Percentiles rank a stretch among this genome's conserved stretches.
Conservation (phyloP, 2,797 vertebrate genomes). For the Apodemus agrarius region DNA sequence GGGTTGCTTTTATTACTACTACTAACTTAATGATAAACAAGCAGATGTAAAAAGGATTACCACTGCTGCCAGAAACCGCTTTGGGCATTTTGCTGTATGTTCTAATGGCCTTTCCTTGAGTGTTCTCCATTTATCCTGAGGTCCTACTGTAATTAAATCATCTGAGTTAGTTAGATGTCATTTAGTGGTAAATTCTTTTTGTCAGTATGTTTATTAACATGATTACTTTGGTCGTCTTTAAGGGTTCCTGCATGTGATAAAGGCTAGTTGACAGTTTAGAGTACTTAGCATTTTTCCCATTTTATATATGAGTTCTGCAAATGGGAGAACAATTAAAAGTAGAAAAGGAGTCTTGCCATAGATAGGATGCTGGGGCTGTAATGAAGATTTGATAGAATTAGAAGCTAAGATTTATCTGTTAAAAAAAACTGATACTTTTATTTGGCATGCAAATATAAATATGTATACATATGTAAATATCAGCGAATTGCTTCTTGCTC, state of each 20-base stretch:
- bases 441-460: background rate
- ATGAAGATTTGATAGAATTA: conserved; percentile 49
- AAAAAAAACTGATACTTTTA: conserved; percentile 34
- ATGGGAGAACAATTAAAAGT: conserved; percentile 39
- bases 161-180: conserved; percentile 42
- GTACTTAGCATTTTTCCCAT: conserved; percentile 51
- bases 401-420: conserved; percentile 58
- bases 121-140: conserved; percentile 62
- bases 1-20: background rate
- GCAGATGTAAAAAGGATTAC: conserved; percentile 11
- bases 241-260: conserved; percentile 56
- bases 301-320: conserved; percentile 63
- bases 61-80: conserved; percentile 23
- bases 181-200: conserved; percentile 53
- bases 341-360: conserved; percentile 36
- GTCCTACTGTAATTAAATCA: conserved; percentile 70
- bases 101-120: conserved; percentile 12
- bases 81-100: conserved; percentile 40
- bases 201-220: conserved; percentile 57
- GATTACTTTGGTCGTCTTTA: conserved; percentile 53
- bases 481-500: conserved; percentile 59
- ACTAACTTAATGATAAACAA: background rate
- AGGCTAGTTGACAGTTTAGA: conserved; percentile 54
- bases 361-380: conserved; percentile 25
- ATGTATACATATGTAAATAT: background rate